Percentiles rank a stretch among this genome's conserved stretches.
phyloP scores from a whole-genome alignment of 1,140 invertebrate genomes.

The Solen grandis region DNA sequence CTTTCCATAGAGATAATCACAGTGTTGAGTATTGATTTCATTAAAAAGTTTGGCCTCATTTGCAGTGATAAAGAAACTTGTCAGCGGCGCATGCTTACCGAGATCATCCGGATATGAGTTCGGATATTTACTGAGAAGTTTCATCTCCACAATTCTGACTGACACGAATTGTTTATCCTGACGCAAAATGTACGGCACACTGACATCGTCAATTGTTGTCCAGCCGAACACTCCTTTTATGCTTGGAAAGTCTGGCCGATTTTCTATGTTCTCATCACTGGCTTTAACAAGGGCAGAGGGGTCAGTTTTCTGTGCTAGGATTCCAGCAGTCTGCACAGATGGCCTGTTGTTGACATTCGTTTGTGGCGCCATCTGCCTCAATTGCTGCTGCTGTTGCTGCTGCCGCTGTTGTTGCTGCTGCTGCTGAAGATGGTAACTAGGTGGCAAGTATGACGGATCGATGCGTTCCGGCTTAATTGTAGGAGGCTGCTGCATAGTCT shows the following conservation, averaged over 20 bases:
- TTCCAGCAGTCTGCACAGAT: not conserved
- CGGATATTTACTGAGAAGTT: conserved; percentile 83
- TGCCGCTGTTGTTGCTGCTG: conserved; percentile 23
- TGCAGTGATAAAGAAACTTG: conserved; percentile 96
- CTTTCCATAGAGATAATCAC: conserved; percentile 93
- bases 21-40: conserved; percentile 96
- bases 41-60: conserved; percentile 93
- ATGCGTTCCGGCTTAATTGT: conserved; percentile 38
- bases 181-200: conserved; percentile 93
- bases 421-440: conserved; percentile 42
- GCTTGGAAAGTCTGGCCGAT: conserved; percentile 58
- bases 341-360: not conserved
- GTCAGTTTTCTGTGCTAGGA: not conserved
- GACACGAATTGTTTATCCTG: conserved; percentile 93
- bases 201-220: conserved; percentile 90
- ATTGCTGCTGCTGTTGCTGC: conserved; percentile 3
- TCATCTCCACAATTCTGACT: conserved; percentile 93
- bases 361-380: conserved; percentile 13
- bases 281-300: not conserved
- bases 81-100: conserved; percentile 82
- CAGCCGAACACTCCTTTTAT: conserved; percentile 92
- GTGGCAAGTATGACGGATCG: conserved; percentile 28
- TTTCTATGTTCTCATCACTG: conserved; percentile 22
- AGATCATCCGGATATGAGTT: conserved; percentile 77
- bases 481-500: conserved; percentile 38